These are phyloP conservation scores for Paramisgurnus dabryanus DNA, from an alignment of 2,113 vertebrate genomes.

Conservation along the genomic window DNA sequence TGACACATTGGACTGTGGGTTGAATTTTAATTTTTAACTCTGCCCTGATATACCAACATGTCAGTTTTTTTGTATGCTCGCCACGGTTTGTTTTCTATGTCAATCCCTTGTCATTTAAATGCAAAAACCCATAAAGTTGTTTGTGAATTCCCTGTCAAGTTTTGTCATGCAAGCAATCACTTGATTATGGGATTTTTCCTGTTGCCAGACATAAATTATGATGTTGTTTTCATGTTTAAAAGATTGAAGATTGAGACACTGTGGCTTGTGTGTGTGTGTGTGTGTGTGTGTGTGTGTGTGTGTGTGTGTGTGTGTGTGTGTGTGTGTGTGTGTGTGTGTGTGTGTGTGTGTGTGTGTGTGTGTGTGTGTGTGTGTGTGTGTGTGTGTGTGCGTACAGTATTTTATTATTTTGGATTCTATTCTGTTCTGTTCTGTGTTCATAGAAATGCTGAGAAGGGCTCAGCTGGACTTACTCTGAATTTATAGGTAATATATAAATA, in stretches of 20 bases:
- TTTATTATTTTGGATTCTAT: slow-evolving; percentile 12
- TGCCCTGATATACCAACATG: slow-evolving; percentile 43
- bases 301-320: no score
- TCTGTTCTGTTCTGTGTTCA: neutral
- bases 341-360: no score
- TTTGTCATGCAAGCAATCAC: slow-evolving; percentile 37
- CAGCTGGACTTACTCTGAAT: slow-evolving; percentile 26
- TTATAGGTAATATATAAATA: slow-evolving; percentile 26
- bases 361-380: neutral
- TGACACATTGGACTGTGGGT: slow-evolving; percentile 27
- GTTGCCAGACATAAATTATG: neutral
- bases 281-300: no score
- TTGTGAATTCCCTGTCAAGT: slow-evolving; percentile 34
- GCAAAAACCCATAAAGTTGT: slow-evolving; percentile 31
- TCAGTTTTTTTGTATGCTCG: slow-evolving; percentile 21
- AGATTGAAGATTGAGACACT: neutral
- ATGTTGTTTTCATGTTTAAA: neutral
- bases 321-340: no score
- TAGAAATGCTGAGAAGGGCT: neutral
- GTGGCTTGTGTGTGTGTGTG: neutral
- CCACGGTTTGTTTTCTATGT: slow-evolving; percentile 40
- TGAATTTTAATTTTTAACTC: slow-evolving; percentile 44
- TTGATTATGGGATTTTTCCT: neutral
- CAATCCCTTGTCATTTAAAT: slow-evolving; percentile 44
- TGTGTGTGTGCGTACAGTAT: no score